Base-by-base conservation (phyloP, 2,888 invertebrate genomes). In the Drosophila kanekoi region DNA sequence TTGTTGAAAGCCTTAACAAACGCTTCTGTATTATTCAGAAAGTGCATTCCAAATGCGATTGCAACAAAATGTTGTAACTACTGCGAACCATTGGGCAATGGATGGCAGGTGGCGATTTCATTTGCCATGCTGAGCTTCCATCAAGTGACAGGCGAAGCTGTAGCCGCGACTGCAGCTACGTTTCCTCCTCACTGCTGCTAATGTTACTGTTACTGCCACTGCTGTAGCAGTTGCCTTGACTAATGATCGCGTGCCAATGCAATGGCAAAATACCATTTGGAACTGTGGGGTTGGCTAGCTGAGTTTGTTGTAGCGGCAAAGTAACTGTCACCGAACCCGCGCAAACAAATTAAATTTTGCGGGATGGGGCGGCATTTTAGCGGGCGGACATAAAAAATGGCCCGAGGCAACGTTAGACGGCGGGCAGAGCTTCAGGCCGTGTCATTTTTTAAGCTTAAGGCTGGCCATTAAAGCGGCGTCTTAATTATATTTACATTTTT, bases 241-340 rank as follows among this genome's bases (percentile, higher is more conserved):
- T 88, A 88, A 89, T 87, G 89, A 87, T 89, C 82, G 89, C 88
- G 89, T 88, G 88, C 73, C 83, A 80, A 76, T 83, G 77, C 71
- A 72, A 75, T 73, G 70, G 68, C 66, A 67, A 77, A 68, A 65
- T 62, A 71, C 72, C 77, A 79, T 56, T 76, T 76, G 60, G 53
- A 23, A 13, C 8, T 38, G 38, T n/a, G 38, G 14, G 38, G 40
- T 5, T 5, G 5, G 10, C 18, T 10, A 52, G 71, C 38, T 8
- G 32, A 40, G 52, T 43, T 40, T 45, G 44, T 35, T 60, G 49
- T 49, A 44, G 64, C 41, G 57, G 48, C 51, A 54, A 62, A 62
- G 44, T 69, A 49, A 58, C 68, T 64, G 73, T 58, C 66, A 62
- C 38, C 53, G 63, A 56, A 61, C 62, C 52, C 40, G 23, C 63